Conservation (phyloP, 2,113 vertebrate genomes). For the Phylloscopus whistleri region DNA sequence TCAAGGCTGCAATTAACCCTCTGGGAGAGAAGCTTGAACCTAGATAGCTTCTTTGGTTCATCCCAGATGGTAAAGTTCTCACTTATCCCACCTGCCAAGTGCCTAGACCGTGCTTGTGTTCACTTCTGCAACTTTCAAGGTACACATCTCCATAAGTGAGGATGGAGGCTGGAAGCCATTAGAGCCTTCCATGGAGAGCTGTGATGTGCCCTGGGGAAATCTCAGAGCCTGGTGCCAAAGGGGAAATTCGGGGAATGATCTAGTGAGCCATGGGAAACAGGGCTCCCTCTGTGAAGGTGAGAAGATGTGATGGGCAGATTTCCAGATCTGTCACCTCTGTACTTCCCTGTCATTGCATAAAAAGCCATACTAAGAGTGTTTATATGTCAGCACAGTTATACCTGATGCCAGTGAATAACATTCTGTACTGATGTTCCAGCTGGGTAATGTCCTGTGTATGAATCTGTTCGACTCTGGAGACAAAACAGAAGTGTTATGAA, state of each 20-base stretch:
- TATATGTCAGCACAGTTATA: not conserved
- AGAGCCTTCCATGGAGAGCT: not conserved
- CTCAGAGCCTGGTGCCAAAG: not conserved
- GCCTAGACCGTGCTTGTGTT: rapidly evolving
- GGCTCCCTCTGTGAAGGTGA: not conserved
- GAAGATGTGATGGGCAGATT: not conserved
- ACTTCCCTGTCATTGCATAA: not conserved
- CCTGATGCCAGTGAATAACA: constrained; percentile 21
- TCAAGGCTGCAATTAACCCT: not conserved
- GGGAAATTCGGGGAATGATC: not conserved
- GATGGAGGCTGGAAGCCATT: not conserved
- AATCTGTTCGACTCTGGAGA: not conserved
- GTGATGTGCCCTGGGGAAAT: not conserved
- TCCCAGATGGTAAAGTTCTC: not conserved
- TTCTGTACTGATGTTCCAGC: constrained; percentile 36
- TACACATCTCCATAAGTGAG: not conserved
- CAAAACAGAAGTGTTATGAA: not conserved
- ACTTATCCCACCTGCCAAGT: not conserved
- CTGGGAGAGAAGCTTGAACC: not conserved
- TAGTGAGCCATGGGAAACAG: not conserved
- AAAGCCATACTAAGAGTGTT: not conserved
- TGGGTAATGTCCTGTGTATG: not conserved
- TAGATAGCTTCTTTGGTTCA: not conserved
- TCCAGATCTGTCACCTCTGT: not conserved
- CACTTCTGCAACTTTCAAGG: not conserved